A percentile compares a stretch with the other conserved stretches of the same genome.
These are phyloP conservation scores for Lipophrys pholis DNA, from an alignment of 2,113 vertebrate genomes.

Conservation along the genomic window DNA sequence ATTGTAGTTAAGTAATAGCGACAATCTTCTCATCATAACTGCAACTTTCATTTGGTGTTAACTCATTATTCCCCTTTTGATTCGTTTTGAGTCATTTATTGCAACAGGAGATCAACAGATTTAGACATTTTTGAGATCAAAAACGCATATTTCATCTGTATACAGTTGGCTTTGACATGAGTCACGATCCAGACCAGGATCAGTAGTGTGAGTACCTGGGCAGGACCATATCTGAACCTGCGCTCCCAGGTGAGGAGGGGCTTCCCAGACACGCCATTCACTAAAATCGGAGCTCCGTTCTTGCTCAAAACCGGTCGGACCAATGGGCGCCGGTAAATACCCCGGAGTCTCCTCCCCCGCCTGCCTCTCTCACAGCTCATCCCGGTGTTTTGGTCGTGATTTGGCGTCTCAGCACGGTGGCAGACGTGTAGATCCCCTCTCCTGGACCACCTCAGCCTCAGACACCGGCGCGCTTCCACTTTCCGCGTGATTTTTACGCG, in stretches of 20 bases:
- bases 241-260: conserved; percentile 27
- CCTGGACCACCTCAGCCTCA: too few relatives aligned
- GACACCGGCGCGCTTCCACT: neutral
- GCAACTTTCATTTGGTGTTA: too few relatives aligned
- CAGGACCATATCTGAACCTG: conserved; percentile 16
- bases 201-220: neutral
- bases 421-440: neutral
- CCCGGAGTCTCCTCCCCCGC: conserved; percentile 23
- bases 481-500: neutral
- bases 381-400: conserved; percentile 69
- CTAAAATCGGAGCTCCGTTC: conserved; percentile 29
- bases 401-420: conserved; percentile 1
- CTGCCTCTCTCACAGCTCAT: conserved; percentile 12
- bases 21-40: neutral
- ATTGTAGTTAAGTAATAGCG: neutral
- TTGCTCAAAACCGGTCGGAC: conserved; percentile 11
- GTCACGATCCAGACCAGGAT: too few relatives aligned
- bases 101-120: too few relatives aligned
- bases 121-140: too few relatives aligned
- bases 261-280: conserved; percentile 38
- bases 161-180: too few relatives aligned
- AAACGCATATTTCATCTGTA: too few relatives aligned
- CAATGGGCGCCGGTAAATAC: conserved; percentile 40
- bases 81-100: too few relatives aligned
- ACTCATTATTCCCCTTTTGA: too few relatives aligned